phyloP scores from a whole-genome alignment of 2,113 vertebrate genomes.

The Gymnobelideus leadbeateri region DNA sequence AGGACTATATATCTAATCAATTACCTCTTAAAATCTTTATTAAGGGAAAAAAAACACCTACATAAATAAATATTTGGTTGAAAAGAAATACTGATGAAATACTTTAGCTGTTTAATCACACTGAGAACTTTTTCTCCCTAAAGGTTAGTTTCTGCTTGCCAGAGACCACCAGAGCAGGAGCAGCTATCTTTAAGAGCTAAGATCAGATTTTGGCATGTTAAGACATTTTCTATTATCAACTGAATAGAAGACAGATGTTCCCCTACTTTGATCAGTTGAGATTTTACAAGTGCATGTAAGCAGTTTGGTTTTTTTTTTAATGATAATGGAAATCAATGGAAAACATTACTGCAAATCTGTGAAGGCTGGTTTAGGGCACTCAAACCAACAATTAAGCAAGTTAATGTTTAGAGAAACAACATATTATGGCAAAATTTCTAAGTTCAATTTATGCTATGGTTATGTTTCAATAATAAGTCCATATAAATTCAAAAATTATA shows the following conservation, averaged over 20 bases:
- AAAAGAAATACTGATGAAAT: slow-evolving; percentile 40
- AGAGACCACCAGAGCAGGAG: neutral
- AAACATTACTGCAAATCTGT: neutral
- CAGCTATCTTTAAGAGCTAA: neutral
- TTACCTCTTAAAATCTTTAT: slow-evolving; percentile 46
- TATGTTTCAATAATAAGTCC: neutral
- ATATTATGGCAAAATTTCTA: neutral
- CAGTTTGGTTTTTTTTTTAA: neutral
- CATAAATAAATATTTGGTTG: slow-evolving; percentile 47
- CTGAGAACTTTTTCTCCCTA: neutral
- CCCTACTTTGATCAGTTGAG: neutral
- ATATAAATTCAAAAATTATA: neutral
- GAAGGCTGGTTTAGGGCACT: neutral
- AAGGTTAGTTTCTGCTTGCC: neutral
- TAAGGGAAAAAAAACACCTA: slow-evolving; percentile 55
- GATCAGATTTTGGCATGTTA: neutral
- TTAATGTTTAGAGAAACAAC: neutral
- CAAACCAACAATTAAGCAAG: neutral
- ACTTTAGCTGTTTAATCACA: slow-evolving; percentile 11
- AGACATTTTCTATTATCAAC: slow-evolving; percentile 1
- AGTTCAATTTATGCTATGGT: neutral
- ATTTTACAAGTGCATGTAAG: neutral
- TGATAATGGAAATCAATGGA: neutral
- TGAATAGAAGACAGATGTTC: slow-evolving; percentile 14
- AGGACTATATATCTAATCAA: slow-evolving; percentile 43